Evolutionary conservation across 2,113 vertebrate genomes (phyloP).

Genomic region (Gobius niger): DNA sequence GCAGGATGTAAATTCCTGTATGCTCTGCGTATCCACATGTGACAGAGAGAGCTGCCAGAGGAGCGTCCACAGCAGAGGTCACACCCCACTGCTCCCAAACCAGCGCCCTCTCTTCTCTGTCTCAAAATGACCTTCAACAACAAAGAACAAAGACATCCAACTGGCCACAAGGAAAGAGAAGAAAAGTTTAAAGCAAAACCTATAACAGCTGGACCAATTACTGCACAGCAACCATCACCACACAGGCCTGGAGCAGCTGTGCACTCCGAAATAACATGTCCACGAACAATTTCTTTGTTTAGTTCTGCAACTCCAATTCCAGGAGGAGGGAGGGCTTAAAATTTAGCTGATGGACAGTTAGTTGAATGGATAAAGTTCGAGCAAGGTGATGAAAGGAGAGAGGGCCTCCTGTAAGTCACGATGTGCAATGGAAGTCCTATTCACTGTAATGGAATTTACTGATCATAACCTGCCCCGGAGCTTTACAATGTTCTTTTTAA

Average conservation of each 20-base stretch:
- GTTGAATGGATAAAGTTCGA: neutral
- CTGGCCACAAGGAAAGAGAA: conserved; percentile 67
- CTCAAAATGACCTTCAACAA: conserved; percentile 57
- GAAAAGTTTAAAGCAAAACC: conserved; percentile 48
- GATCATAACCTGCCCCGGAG: no score
- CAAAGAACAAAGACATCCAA: conserved; percentile 65
- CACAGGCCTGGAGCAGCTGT: conserved; percentile 61
- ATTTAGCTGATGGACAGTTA: neutral
- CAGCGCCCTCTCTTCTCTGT: conserved; percentile 52
- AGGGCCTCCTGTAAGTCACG: no score
- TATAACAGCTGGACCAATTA: conserved; percentile 42
- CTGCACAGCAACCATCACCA: no score
- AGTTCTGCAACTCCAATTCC: neutral
- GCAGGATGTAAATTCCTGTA: conserved; percentile 77
- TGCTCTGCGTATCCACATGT: conserved; percentile 60
- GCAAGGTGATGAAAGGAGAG: neutral
- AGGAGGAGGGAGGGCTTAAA: neutral
- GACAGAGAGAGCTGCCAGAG: conserved; percentile 57
- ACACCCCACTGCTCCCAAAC: conserved; percentile 58
- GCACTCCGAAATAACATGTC: conserved; percentile 10
- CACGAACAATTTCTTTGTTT: neutral
- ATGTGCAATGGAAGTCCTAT: no score
- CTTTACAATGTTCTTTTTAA: no score
- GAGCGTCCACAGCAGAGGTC: conserved; percentile 55
- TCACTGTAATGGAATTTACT: no score